Evolutionary conservation across 2,888 invertebrate genomes (phyloP).

Genomic region (Hirtodrosophila histrioides): DNA sequence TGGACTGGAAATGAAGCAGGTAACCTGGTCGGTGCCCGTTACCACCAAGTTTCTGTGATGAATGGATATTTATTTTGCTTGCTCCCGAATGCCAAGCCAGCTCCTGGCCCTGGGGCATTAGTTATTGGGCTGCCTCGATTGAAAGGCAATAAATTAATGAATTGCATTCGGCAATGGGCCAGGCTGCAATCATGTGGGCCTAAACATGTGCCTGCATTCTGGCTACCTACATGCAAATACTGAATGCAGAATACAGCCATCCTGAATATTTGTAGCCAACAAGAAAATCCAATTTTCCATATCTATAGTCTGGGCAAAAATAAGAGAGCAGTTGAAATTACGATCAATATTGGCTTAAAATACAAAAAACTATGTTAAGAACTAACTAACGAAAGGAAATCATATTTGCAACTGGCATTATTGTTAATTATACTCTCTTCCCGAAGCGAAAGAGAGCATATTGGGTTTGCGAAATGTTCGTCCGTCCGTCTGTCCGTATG

Average conservation of each 20-base stretch:
- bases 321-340: no score
- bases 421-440: no score
- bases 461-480: no score
- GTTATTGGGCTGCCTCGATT: constrained; percentile 51
- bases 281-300: no score
- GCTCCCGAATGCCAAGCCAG: constrained; percentile 15
- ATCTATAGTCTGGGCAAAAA: no score
- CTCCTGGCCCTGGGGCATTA: constrained; percentile 43
- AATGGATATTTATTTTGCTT: constrained; percentile 54
- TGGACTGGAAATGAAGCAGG: constrained; percentile 7
- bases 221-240: constrained; percentile 21
- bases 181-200: background rate
- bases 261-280: no score
- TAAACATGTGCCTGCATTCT: constrained; percentile 5
- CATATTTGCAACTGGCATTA: no score
- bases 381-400: no score
- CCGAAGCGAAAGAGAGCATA: no score
- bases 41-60: constrained; percentile 41
- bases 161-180: constrained; percentile 38
- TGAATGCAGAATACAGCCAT: constrained; percentile 3
- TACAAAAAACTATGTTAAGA: no score
- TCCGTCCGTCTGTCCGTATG: no score
- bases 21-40: background rate
- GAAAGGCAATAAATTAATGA: constrained; percentile 73
- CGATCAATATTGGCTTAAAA: no score